These are phyloP conservation scores for Gonocerus acuteangulatus DNA, from an alignment of 2,888 invertebrate species.

Conservation along the genomic window DNA sequence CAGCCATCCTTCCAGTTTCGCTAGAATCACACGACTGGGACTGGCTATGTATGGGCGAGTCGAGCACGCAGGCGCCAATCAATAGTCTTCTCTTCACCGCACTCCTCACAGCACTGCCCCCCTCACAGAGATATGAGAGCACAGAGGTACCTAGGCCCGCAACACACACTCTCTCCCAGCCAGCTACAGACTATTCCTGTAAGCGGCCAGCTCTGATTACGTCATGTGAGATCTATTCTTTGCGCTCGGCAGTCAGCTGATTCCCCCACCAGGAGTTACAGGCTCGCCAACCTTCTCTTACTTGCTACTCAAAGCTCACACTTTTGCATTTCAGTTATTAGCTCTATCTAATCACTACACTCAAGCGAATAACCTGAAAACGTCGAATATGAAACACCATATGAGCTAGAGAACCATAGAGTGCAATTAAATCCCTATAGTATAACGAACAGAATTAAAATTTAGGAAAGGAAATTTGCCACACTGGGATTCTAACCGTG, in stretches of 20 bases:
- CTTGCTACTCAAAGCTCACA: too few species aligned
- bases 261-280: conserved; percentile 1
- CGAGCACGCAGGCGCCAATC: conserved; percentile 8
- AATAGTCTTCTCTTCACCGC: background rate
- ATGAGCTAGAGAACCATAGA: too few species aligned
- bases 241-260: conserved; percentile 20
- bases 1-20: conserved; percentile 59
- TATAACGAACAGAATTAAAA: too few species aligned
- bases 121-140: too few species aligned
- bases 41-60: background rate
- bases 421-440: too few species aligned
- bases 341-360: too few species aligned
- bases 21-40: background rate
- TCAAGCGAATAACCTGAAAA: too few species aligned
- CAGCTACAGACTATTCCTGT: conserved; percentile 12
- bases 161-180: background rate
- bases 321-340: too few species aligned
- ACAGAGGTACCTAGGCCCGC: background rate
- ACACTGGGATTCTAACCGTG: too few species aligned
- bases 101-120: too few species aligned
- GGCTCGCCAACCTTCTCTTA: conserved; percentile 12
- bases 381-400: too few species aligned
- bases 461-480: too few species aligned
- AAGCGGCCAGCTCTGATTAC: conserved; percentile 12
- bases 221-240: conserved; percentile 23